Evolutionary conservation across 2,797 vertebrate genomes (phyloP).

Genomic region (Cirrhinus molitorella): DNA sequence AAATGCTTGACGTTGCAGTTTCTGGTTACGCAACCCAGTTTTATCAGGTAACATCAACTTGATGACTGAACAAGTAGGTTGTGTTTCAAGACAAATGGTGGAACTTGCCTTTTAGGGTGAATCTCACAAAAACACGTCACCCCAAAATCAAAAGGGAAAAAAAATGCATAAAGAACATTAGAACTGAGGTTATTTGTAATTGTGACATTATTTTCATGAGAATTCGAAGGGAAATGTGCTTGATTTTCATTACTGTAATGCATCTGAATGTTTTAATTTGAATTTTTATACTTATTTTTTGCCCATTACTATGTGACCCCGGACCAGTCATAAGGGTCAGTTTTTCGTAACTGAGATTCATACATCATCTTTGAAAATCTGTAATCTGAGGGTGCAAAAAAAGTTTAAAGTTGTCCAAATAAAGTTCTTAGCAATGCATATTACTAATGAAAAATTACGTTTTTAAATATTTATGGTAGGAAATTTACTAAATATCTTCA

Average conservation of each 20-base stretch:
- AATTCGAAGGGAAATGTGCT: background rate
- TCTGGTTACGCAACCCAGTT: slow-evolving; percentile 27
- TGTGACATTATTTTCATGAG: slow-evolving; percentile 21
- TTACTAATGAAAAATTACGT: no score
- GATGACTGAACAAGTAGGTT: slow-evolving; percentile 16
- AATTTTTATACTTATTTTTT: no score
- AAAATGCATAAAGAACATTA: background rate
- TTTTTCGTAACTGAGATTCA: no score
- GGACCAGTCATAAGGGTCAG: no score
- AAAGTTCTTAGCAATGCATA: no score
- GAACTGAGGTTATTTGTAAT: background rate
- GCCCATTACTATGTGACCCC: background rate
- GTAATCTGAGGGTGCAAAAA: no score
- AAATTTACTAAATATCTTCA: no score
- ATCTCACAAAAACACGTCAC: slow-evolving; percentile 24
- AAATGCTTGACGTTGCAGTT: slow-evolving; percentile 42
- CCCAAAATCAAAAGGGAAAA: background rate
- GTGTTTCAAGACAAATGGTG: background rate
- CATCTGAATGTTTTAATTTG: no score
- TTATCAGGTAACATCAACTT: slow-evolving; percentile 30
- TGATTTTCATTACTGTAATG: background rate
- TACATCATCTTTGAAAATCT: no score
- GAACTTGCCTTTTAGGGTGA: slow-evolving; percentile 18
- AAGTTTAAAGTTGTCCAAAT: no score
- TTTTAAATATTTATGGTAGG: no score